Percentiles rank a stretch among this genome's conserved stretches.
Conservation (phyloP, 2,797 vertebrate species). For the Tiaroga cobitis region DNA sequence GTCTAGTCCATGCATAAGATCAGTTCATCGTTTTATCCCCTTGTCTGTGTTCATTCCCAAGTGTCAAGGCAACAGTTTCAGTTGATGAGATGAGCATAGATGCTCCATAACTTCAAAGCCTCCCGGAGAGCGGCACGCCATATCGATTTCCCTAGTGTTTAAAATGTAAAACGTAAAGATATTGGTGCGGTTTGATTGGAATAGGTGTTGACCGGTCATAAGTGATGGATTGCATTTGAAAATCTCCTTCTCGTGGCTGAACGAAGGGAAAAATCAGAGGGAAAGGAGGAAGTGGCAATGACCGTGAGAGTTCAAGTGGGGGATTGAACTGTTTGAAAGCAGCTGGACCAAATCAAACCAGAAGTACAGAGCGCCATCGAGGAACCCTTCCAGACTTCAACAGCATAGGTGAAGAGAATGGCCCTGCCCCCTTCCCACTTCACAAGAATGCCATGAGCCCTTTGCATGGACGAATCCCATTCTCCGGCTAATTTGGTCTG, state of each 20-base stretch:
- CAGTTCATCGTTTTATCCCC: constrained; percentile 51
- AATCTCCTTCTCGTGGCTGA: constrained; percentile 39
- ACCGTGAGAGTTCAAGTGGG: constrained; percentile 61
- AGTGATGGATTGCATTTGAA: constrained; percentile 60
- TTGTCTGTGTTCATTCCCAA: constrained; percentile 54
- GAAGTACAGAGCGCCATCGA: constrained; percentile 51
- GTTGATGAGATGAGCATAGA: constrained; percentile 58
- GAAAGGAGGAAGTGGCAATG: constrained; percentile 59
- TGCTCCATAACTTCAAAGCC: constrained; percentile 57
- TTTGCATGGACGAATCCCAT: constrained; percentile 56
- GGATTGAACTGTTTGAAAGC: constrained; percentile 70
- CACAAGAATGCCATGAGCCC: constrained; percentile 53
- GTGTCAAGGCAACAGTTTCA: constrained; percentile 61
- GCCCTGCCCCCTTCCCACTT: constrained; percentile 54
- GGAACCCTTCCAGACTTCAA: constrained; percentile 51
- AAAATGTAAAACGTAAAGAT: constrained; percentile 64
- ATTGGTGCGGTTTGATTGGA: constrained; percentile 51
- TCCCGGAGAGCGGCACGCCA: constrained; percentile 35
- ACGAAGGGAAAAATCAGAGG: constrained; percentile 55
- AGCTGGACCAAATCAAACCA: constrained; percentile 73
- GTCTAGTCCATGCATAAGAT: constrained; percentile 43
- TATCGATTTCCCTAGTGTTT: constrained; percentile 58
- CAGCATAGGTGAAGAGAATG: constrained; percentile 56
- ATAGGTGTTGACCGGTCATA: constrained; percentile 53
- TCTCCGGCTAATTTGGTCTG: constrained; percentile 38